Evolutionary conservation across 2,113 vertebrate genomes (phyloP).

Genomic region (Elachura formosa): DNA sequence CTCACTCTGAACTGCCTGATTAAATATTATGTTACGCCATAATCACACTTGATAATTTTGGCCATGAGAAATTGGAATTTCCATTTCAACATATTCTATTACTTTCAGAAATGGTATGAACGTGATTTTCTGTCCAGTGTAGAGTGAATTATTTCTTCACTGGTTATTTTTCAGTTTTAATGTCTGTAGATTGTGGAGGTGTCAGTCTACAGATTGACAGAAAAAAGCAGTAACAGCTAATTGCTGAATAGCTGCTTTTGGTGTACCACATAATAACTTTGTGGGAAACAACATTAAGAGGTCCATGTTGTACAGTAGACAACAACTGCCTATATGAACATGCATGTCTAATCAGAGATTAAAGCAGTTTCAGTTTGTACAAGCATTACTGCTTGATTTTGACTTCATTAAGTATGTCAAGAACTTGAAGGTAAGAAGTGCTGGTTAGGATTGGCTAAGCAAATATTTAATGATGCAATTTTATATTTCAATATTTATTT

Average conservation of each 20-base stretch:
- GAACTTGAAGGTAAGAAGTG: background rate
- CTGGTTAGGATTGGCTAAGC: background rate
- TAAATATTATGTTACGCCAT: background rate
- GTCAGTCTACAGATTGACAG: background rate
- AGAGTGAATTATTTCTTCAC: background rate
- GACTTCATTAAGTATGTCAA: background rate
- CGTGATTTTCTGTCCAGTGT: background rate
- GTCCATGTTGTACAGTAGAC: background rate
- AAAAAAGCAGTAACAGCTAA: background rate
- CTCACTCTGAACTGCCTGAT: background rate
- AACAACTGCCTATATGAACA: background rate
- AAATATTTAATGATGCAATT: background rate
- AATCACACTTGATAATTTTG: background rate
- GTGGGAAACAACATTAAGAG: background rate
- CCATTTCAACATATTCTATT: background rate
- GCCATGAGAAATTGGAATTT: background rate
- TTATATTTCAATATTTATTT: background rate
- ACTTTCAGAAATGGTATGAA: background rate
- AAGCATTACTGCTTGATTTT: background rate
- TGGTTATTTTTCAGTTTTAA: background rate
- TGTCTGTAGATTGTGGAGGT: accelerated
- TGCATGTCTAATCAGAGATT: background rate
- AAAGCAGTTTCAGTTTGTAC: background rate
- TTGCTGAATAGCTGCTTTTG: background rate
- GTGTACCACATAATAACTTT: background rate